phyloP scores from a whole-genome alignment of 2,113 vertebrate genomes.

The Pandion haliaetus region DNA sequence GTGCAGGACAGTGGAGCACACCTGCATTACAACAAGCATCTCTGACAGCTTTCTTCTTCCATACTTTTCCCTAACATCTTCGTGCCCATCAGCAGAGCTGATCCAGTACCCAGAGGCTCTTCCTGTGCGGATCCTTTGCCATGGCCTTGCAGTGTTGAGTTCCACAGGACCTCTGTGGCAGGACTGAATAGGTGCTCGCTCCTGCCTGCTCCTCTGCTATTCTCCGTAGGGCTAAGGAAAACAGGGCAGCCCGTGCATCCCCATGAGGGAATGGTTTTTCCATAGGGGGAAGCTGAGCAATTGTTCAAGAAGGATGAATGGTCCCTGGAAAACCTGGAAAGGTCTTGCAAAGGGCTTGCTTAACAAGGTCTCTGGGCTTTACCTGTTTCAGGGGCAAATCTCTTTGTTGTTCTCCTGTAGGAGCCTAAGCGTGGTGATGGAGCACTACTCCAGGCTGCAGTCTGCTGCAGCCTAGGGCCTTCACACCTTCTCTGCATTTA shows the following conservation, averaged over 20 bases:
- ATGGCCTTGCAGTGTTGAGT: rapidly evolving
- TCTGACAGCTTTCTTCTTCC: not conserved
- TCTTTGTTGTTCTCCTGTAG: not conserved
- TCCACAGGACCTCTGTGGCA: not conserved
- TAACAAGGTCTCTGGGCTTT: not conserved
- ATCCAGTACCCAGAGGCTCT: not conserved
- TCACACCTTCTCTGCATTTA: not conserved
- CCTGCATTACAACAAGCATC: not conserved
- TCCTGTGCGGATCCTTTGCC: not conserved
- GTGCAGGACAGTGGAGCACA: not conserved
- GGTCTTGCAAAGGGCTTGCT: not conserved
- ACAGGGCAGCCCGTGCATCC: not conserved
- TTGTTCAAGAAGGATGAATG: not conserved
- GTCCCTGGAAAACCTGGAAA: not conserved
- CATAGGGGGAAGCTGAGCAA: not conserved
- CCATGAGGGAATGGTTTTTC: not conserved
- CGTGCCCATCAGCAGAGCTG: rapidly evolving
- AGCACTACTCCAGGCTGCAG: not conserved
- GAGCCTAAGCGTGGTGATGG: not conserved
- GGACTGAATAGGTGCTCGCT: not conserved
- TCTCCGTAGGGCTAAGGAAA: not conserved
- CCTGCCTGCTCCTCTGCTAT: not conserved
- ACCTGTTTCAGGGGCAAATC: not conserved
- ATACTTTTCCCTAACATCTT: not conserved
- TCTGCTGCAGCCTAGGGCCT: not conserved